phyloP scores from a whole-genome alignment of 2,888 invertebrate genomes.

The Clanis bilineata region DNA sequence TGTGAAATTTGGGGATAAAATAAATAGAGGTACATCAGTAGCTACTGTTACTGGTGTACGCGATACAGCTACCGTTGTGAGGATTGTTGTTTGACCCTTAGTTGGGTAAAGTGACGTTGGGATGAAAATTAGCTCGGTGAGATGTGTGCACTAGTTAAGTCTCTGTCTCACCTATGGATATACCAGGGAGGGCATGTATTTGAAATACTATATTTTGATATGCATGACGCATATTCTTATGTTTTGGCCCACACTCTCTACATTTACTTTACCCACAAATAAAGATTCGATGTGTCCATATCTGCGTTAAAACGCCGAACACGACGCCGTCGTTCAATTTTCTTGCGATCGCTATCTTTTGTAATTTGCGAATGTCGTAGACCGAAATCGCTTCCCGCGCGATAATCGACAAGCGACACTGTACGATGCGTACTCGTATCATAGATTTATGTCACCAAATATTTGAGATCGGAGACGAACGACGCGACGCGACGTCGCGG shows the following conservation, averaged over 20 bases:
- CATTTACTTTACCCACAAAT: not conserved
- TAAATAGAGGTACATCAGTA: too few species aligned
- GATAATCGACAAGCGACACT: slow-evolving; percentile 71
- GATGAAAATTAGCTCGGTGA: too few species aligned
- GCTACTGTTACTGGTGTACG: too few species aligned
- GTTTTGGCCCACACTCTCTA: not conserved
- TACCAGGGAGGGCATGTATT: not conserved
- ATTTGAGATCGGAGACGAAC: slow-evolving; percentile 47
- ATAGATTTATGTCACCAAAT: slow-evolving; percentile 65
- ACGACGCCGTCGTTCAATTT: slow-evolving; percentile 44
- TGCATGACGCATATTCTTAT: not conserved
- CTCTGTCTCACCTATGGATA: too few species aligned
- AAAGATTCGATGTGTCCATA: slow-evolving; percentile 15
- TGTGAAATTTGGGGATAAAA: too few species aligned
- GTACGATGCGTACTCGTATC: slow-evolving; percentile 26
- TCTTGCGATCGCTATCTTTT: slow-evolving; percentile 47
- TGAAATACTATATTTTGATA: not conserved
- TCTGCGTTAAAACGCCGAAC: slow-evolving; percentile 6
- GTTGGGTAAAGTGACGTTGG: too few species aligned
- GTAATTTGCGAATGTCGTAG: slow-evolving; percentile 43
- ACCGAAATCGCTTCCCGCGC: slow-evolving; percentile 49
- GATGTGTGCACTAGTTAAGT: too few species aligned
- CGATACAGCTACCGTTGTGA: too few species aligned
- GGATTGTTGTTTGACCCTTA: too few species aligned
- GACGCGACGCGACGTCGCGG: slow-evolving; percentile 38